Conservation (phyloP, 2,888 invertebrate species). For the Noctuana brunneofusca region DNA sequence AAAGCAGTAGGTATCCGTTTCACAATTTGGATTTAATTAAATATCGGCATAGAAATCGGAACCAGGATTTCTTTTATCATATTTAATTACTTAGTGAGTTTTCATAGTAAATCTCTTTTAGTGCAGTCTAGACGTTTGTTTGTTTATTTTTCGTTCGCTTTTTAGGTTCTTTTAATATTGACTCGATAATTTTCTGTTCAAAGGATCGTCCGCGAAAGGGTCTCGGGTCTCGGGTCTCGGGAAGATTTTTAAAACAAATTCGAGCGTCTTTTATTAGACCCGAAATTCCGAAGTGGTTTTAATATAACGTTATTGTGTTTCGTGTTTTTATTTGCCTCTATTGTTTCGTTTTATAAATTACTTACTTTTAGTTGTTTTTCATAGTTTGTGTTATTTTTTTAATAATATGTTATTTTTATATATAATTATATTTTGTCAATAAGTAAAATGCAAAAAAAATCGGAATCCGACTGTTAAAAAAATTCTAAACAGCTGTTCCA, state of each 20-base stretch:
- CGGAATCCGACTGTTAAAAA: too few species aligned
- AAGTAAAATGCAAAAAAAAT: too few species aligned
- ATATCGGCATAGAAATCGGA: background rate
- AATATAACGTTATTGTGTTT: conserved; percentile 20
- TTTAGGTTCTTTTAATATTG: conserved; percentile 35
- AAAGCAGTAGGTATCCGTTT: too few species aligned
- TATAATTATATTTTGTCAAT: too few species aligned
- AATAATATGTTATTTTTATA: background rate
- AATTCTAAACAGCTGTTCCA: too few species aligned
- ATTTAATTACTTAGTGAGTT: background rate
- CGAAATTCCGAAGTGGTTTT: conserved; percentile 20
- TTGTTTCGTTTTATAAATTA: conserved; percentile 4
- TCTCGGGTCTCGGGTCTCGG: conserved; percentile 12
- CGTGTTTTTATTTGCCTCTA: conserved; percentile 9
- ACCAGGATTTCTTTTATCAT: background rate
- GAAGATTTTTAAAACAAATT: conserved; percentile 17
- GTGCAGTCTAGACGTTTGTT: conserved; percentile 40
- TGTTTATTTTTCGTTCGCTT: conserved; percentile 32
- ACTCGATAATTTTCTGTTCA: conserved; percentile 29
- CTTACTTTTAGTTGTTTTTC: background rate
- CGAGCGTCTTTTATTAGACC: conserved; percentile 19
- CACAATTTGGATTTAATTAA: too few species aligned
- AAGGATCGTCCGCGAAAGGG: conserved; percentile 25
- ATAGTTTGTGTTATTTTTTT: background rate
- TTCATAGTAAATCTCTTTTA: conserved; percentile 32